Conservation (phyloP, 2,797 vertebrate species). For the Peromyscus nudipes region DNA sequence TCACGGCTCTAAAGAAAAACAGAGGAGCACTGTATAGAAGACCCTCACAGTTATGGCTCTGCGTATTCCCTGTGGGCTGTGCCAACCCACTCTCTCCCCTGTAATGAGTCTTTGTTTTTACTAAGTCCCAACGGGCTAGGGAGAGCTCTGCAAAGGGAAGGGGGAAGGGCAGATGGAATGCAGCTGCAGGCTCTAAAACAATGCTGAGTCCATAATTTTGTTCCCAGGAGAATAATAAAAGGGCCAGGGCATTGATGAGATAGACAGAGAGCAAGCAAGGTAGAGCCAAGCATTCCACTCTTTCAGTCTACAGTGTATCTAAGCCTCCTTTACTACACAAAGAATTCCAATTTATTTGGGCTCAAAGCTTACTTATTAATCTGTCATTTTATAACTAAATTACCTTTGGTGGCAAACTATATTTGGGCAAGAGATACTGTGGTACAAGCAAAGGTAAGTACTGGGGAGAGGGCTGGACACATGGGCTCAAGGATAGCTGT, state of each 20-base stretch:
- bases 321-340: neutral
- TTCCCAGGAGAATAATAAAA: slow-evolving; percentile 82
- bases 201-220: slow-evolving; percentile 85
- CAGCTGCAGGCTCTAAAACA: slow-evolving; percentile 84
- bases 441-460: neutral
- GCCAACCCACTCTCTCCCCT: slow-evolving; percentile 84
- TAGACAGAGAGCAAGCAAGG: slow-evolving; percentile 56
- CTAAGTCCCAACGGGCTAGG: slow-evolving; percentile 72
- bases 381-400: slow-evolving; percentile 56
- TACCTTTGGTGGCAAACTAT: slow-evolving; percentile 55
- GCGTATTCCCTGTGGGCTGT: slow-evolving; percentile 77
- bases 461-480: neutral
- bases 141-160: slow-evolving; percentile 66
- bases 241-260: slow-evolving; percentile 50
- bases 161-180: slow-evolving; percentile 78
- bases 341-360: slow-evolving; percentile 33
- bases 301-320: neutral
- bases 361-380: slow-evolving; percentile 55
- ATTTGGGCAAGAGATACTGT: neutral
- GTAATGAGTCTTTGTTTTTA: slow-evolving; percentile 85
- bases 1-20: slow-evolving; percentile 71
- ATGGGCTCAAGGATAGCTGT: neutral
- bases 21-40: slow-evolving; percentile 77
- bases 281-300: slow-evolving; percentile 24
- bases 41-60: slow-evolving; percentile 78